These are phyloP conservation scores for Peribatodes rhomboidaria DNA, from an alignment of 2,888 invertebrate genomes.

Conservation along the genomic window DNA sequence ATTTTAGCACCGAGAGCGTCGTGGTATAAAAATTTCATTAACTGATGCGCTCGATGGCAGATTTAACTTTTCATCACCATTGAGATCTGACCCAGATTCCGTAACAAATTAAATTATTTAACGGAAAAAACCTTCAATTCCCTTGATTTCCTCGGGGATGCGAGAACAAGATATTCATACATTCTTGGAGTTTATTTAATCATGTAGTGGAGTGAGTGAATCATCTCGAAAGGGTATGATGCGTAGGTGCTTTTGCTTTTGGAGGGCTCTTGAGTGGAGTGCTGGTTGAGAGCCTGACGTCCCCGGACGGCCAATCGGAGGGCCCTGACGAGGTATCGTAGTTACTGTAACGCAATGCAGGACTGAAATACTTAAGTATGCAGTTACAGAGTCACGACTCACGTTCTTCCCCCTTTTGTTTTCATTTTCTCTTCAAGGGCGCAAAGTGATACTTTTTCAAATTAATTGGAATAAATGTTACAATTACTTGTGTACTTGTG, in stretches of 20 bases:
- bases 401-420: constrained; percentile 36
- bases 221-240: constrained; percentile 68
- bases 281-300: constrained; percentile 66
- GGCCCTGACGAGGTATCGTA: constrained; percentile 53
- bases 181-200: constrained; percentile 55
- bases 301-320: constrained; percentile 58
- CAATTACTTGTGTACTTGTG: neutral
- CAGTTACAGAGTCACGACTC: constrained; percentile 47
- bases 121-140: constrained; percentile 41
- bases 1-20: constrained; percentile 10
- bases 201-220: constrained; percentile 62
- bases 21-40: constrained; percentile 35
- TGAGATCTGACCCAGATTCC: constrained; percentile 36
- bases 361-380: constrained; percentile 50
- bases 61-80: constrained; percentile 35
- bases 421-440: neutral
- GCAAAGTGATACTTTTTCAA: constrained; percentile 17
- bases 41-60: constrained; percentile 30
- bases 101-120: constrained; percentile 48
- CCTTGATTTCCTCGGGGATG: constrained; percentile 55
- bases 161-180: constrained; percentile 55
- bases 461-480: constrained; percentile 24
- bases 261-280: constrained; percentile 72
- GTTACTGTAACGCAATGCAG: constrained; percentile 49
- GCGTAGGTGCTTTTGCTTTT: constrained; percentile 70